Conservation (phyloP, 1,140 invertebrate species). For the Trachymyrmex cornetzi region DNA sequence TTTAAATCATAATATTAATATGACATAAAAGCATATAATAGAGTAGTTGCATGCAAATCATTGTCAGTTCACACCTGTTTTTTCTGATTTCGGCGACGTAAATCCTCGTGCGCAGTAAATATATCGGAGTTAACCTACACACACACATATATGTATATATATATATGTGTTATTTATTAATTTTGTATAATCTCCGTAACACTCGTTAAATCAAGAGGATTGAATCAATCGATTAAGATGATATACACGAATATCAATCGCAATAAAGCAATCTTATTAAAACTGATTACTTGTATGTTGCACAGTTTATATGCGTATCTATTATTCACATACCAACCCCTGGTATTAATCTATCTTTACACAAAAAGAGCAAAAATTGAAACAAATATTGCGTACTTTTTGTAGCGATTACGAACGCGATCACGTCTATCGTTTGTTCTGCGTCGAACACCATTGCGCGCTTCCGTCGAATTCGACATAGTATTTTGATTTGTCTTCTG, state of each 20-base stretch:
- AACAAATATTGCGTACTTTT: constrained; percentile 42
- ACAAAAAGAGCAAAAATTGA: constrained; percentile 21
- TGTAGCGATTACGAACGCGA: constrained; percentile 24
- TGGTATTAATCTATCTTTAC: not conserved
- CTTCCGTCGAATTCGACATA: constrained; percentile 61
- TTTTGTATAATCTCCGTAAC: not conserved
- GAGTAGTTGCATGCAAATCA: too few species aligned
- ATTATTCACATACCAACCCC: not conserved
- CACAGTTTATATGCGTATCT: not conserved
- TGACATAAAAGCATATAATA: too few species aligned
- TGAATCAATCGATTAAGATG: not conserved
- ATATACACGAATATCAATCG: not conserved
- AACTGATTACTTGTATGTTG: not conserved
- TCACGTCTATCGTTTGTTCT: constrained; percentile 65
- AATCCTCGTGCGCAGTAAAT: too few species aligned
- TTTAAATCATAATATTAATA: too few species aligned
- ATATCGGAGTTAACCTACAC: too few species aligned
- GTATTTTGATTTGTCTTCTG: constrained; percentile 40
- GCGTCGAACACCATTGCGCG: not conserved
- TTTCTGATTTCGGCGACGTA: too few species aligned
- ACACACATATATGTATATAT: not conserved
- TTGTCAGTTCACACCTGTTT: too few species aligned
- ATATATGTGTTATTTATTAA: not conserved
- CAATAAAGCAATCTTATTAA: constrained; percentile 28
- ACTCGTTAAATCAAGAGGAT: constrained; percentile 4